Percentiles rank a stretch among this genome's conserved stretches.
phyloP scores from a whole-genome alignment of 2,113 vertebrate genomes.

The Phrynosoma blainvillii region DNA sequence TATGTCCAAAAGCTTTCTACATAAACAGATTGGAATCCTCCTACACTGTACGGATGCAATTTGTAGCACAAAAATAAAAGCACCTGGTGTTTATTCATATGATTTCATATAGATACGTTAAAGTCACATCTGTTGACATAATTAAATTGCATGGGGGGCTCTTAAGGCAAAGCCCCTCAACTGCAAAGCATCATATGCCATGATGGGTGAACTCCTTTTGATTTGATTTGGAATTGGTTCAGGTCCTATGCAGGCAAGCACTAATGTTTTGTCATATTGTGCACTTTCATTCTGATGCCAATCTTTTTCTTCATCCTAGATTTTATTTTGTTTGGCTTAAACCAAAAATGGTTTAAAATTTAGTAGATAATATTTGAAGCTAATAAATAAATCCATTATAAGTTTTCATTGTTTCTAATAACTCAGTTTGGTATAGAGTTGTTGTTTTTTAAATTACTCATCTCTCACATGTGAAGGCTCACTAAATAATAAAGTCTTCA shows the following conservation, averaged over 20 bases:
- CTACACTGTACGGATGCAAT: no score
- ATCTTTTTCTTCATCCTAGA: background rate
- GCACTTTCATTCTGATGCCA: background rate
- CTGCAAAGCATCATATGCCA: background rate
- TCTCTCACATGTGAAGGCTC: background rate
- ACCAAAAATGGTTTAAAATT: background rate
- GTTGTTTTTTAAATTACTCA: background rate
- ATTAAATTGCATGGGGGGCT: background rate
- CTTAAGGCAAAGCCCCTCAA: background rate
- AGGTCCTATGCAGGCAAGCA: background rate
- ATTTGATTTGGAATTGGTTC: background rate
- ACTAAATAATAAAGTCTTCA: background rate
- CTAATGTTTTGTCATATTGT: background rate
- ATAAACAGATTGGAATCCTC: background rate
- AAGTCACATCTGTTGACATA: background rate
- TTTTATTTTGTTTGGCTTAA: background rate
- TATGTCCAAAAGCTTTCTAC: background rate
- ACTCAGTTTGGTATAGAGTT: background rate
- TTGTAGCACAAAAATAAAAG: constrained; percentile 28
- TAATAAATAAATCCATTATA: background rate
- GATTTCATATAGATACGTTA: constrained; percentile 2
- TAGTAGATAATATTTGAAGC: background rate
- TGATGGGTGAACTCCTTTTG: background rate
- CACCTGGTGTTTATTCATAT: constrained; percentile 3
- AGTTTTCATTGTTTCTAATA: background rate